A percentile compares a stretch with the other conserved stretches of the same genome.
Evolutionary conservation across 2,113 vertebrate species (phyloP).

Genomic region (Chitala chitala): DNA sequence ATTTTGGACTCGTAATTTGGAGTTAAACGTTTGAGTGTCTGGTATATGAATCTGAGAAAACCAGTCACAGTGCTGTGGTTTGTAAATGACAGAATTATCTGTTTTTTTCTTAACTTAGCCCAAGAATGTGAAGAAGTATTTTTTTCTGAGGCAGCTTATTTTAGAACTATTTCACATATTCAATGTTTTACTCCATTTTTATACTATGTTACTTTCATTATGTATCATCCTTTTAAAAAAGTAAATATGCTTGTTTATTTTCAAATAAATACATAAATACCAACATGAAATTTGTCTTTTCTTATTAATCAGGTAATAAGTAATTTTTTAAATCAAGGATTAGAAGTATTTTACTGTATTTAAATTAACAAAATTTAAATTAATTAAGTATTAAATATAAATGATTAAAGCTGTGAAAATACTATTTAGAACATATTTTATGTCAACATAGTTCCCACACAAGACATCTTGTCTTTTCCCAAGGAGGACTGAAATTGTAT

Average conservation of each 20-base stretch:
- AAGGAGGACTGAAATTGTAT: no score
- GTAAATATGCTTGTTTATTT: conserved; percentile 19
- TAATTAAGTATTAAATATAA: neutral
- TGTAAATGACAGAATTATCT: no score
- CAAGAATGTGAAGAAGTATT: conserved; percentile 37
- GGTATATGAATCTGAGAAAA: no score
- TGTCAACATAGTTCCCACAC: neutral
- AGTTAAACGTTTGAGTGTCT: no score
- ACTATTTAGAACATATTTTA: neutral
- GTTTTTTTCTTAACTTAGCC: no score
- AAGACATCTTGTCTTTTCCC: no score
- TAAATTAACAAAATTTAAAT: neutral
- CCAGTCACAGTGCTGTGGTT: no score
- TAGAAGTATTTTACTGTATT: no score
- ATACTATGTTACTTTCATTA: conserved; percentile 10
- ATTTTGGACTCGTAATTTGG: no score
- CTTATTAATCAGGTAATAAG: no score
- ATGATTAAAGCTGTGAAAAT: neutral
- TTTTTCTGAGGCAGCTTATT: conserved; percentile 30
- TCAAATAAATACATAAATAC: conserved; percentile 23
- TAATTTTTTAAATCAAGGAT: no score
- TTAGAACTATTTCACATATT: neutral
- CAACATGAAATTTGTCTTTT: neutral
- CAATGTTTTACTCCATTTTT: neutral
- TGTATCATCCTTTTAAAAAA: conserved; percentile 7